Conservation (phyloP, 2,113 vertebrate species). For the Shinisaurus crocodilurus region DNA sequence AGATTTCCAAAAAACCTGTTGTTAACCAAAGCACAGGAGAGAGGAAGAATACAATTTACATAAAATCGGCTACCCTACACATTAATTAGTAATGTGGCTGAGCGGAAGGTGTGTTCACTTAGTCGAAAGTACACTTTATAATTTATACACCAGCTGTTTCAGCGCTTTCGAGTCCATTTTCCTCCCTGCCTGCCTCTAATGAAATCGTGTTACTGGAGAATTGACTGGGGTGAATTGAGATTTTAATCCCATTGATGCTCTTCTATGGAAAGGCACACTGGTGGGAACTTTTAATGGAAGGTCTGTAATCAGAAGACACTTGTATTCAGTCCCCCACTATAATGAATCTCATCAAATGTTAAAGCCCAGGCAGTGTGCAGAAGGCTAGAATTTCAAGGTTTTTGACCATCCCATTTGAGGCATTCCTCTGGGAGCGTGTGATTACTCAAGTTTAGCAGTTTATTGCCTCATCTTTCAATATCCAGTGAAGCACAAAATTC, state of each 20-base stretch:
- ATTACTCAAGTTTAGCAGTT: conserved; percentile 99
- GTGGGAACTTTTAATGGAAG: conserved; percentile 93
- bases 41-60: conserved; percentile 95
- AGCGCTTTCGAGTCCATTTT: conserved; percentile 94
- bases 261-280: conserved; percentile 90
- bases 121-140: conserved; percentile 99
- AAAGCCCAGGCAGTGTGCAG: conserved; percentile 84
- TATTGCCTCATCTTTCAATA: conserved; percentile 99
- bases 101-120: conserved; percentile 98
- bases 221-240: conserved; percentile 98
- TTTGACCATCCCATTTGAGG: conserved; percentile 96
- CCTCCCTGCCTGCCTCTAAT: conserved; percentile 96
- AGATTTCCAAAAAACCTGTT: conserved; percentile 94
- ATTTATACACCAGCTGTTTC: conserved; percentile 99
- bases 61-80: conserved; percentile 95
- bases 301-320: conserved; percentile 95
- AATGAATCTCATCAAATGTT: conserved; percentile 98
- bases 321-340: conserved; percentile 92
- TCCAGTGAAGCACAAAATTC: conserved; percentile 99
- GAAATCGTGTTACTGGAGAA: conserved; percentile 99
- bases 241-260: conserved; percentile 98
- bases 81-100: conserved; percentile 99
- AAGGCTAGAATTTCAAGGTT: conserved; percentile 96
- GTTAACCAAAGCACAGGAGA: conserved; percentile 93
- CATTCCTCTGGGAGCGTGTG: conserved; percentile 95